These are phyloP conservation scores for Diplosoma virens DNA, from an alignment of 23 tunicate genomes.

Conservation along the genomic window DNA sequence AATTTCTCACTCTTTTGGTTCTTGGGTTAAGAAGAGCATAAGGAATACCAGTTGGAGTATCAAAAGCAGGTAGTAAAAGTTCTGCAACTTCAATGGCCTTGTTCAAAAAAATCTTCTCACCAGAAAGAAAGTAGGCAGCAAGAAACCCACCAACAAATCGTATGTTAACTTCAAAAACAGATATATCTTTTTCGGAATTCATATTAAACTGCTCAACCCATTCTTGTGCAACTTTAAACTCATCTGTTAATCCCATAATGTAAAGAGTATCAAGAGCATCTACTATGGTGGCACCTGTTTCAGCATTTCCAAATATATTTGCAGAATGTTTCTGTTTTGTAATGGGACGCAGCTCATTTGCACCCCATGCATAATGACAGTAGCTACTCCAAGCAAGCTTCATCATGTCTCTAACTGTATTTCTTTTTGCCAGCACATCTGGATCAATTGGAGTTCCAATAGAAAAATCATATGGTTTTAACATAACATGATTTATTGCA, in stretches of 20 bases:
- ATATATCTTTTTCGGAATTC: slow-evolving; percentile 82
- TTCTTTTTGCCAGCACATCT: slow-evolving; percentile 61
- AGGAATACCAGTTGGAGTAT: slow-evolving; percentile 89
- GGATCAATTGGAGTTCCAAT: slow-evolving; percentile 81
- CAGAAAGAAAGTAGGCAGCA: slow-evolving; percentile 78
- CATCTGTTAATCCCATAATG: slow-evolving; percentile 91
- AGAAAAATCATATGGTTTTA: slow-evolving; percentile 65
- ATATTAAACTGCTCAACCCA: slow-evolving; percentile 65
- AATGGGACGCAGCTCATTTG: slow-evolving; percentile 82
- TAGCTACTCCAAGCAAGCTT: slow-evolving; percentile 94
- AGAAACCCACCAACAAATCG: slow-evolving; percentile 95
- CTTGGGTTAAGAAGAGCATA: slow-evolving; percentile 83
- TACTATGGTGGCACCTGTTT: slow-evolving; percentile 98
- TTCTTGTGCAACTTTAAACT: slow-evolving; percentile 72
- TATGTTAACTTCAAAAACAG: slow-evolving; percentile 96
- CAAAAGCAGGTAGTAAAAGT: slow-evolving; percentile 75
- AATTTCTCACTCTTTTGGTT: slow-evolving; percentile 61
- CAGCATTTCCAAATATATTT: slow-evolving; percentile 89
- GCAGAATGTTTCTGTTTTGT: slow-evolving; percentile 77
- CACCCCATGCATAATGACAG: slow-evolving; percentile 86
- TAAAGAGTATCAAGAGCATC: slow-evolving; percentile 96
- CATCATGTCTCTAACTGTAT: slow-evolving; percentile 85
- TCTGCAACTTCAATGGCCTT: slow-evolving; percentile 84
- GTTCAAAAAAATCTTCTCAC: slow-evolving; percentile 54
- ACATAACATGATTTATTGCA: slow-evolving; percentile 45